phyloP scores from a whole-genome alignment of 2,888 invertebrate genomes.

The Bugula neritina region DNA sequence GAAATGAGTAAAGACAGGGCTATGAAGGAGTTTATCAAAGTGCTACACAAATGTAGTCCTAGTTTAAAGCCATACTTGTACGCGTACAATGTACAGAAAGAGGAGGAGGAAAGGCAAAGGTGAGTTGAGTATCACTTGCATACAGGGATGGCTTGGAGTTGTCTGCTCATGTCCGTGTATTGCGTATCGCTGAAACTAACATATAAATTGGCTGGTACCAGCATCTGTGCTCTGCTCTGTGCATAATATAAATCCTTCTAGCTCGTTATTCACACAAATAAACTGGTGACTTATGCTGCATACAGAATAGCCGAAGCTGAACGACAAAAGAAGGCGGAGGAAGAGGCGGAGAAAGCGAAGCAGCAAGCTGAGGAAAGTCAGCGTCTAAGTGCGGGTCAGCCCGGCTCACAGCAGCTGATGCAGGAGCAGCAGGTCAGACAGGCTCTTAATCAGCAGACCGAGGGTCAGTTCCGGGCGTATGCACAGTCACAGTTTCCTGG shows the following conservation, averaged over 20 bases:
- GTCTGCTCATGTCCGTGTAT: too few species aligned
- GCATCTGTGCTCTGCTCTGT: too few species aligned
- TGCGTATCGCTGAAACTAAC: too few species aligned
- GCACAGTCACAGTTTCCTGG: conserved; percentile 81
- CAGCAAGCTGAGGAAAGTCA: background rate
- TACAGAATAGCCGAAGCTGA: conserved; percentile 66
- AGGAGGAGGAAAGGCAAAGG: conserved; percentile 67
- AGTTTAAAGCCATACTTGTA: conserved; percentile 83
- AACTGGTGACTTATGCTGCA: too few species aligned
- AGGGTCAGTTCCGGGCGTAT: conserved; percentile 74
- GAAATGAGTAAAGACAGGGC: conserved; percentile 78
- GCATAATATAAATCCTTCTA: too few species aligned
- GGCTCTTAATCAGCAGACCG: conserved; percentile 75
- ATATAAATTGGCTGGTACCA: too few species aligned
- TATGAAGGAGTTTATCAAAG: conserved; percentile 83
- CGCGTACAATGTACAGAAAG: conserved; percentile 80
- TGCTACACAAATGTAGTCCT: conserved; percentile 79
- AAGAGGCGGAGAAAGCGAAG: conserved; percentile 43
- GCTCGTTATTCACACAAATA: too few species aligned
- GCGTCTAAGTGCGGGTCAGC: background rate
- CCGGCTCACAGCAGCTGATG: background rate
- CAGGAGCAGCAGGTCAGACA: conserved; percentile 72
- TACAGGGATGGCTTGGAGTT: too few species aligned
- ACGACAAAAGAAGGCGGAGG: conserved; percentile 43
- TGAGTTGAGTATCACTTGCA: too few species aligned